phyloP scores from a whole-genome alignment of 2,113 vertebrate genomes.

The Pangasianodon gigas region DNA sequence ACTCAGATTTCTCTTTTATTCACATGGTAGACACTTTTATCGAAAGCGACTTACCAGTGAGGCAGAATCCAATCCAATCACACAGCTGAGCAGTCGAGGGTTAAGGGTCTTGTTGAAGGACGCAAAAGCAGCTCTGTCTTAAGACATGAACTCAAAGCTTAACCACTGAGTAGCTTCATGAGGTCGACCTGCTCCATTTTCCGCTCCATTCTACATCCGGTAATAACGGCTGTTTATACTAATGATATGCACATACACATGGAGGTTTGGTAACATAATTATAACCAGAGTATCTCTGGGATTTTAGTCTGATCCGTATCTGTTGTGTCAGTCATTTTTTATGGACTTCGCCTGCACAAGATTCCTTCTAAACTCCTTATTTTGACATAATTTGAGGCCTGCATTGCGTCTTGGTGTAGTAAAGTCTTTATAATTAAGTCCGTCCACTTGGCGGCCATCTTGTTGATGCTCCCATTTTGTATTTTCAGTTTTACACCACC shows the following conservation, averaged over 20 bases:
- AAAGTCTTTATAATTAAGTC: neutral
- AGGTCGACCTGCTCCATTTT: neutral
- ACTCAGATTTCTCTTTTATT: neutral
- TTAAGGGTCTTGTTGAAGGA: neutral
- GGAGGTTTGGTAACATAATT: neutral
- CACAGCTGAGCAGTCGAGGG: neutral
- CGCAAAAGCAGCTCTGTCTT: neutral
- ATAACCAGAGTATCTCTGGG: neutral
- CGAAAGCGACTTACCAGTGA: neutral
- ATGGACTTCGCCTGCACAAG: neutral
- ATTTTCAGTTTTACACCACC: no score
- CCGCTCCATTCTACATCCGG: neutral
- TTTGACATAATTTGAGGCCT: neutral
- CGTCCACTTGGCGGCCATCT: neutral
- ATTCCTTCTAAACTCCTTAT: neutral
- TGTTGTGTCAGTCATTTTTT: no score
- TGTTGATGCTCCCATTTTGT: neutral
- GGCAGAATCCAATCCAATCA: constrained; percentile 3
- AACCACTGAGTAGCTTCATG: neutral
- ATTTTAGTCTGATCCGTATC: neutral
- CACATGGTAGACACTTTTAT: neutral
- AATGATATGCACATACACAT: neutral
- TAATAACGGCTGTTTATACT: neutral
- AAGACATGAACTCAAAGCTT: neutral
- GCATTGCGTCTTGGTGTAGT: neutral